phyloP scores from a whole-genome alignment of 2,113 vertebrate genomes.

The Thunnus thynnus region DNA sequence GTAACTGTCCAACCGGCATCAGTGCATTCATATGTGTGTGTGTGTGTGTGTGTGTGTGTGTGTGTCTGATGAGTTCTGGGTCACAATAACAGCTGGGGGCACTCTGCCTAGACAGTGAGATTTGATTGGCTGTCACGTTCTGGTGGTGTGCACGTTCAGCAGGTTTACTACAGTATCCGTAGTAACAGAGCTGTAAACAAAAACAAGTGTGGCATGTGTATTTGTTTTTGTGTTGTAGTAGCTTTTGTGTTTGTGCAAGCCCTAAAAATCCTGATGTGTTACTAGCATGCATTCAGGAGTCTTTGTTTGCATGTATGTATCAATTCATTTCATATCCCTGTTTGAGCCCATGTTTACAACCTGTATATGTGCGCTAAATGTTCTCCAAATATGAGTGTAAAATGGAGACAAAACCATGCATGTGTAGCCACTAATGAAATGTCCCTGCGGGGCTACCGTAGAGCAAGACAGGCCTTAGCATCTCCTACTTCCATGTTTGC shows the following conservation, averaged over 20 bases:
- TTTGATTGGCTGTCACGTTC: conserved; percentile 68
- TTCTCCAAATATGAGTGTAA: background rate
- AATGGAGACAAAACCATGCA: no score
- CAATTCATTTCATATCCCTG: background rate
- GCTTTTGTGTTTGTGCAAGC: background rate
- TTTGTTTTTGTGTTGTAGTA: conserved; percentile 3
- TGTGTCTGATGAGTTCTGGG: conserved; percentile 73
- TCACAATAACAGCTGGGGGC: conserved; percentile 82
- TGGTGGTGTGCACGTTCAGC: conserved; percentile 40
- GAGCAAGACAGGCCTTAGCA: no score
- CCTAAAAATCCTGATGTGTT: background rate
- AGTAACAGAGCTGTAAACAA: conserved; percentile 78
- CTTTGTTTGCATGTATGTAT: background rate
- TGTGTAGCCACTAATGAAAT: no score
- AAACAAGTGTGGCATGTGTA: conserved; percentile 32
- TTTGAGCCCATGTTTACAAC: background rate
- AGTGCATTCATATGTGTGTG: conserved; percentile 34
- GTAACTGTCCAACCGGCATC: conserved; percentile 53
- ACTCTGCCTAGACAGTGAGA: conserved; percentile 61
- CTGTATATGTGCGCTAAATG: background rate
- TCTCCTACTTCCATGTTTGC: no score
- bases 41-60: conserved; percentile 37
- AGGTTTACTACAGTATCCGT: conserved; percentile 76
- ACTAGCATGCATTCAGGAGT: no score
- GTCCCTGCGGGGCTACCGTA: no score